Evolutionary conservation across 1,140 invertebrate species (phyloP).

Genomic region (Laupala kohalensis): DNA sequence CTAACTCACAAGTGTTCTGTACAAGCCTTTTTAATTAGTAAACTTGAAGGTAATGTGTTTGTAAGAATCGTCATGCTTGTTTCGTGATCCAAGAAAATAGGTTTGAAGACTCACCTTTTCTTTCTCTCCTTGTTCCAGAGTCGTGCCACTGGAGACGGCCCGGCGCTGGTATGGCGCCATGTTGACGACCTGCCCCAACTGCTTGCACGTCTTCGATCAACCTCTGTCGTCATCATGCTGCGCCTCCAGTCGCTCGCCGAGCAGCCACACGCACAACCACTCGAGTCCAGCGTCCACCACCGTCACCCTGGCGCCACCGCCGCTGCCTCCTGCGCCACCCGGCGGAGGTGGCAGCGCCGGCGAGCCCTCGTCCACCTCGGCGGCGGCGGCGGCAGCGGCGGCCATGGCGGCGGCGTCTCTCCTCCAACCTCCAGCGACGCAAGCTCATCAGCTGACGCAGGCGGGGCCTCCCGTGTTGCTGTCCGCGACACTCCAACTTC

Average conservation of each 20-base stretch:
- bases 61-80: too few species aligned
- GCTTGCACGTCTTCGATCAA: slow-evolving; percentile 39
- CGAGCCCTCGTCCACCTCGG: slow-evolving; percentile 25
- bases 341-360: background rate
- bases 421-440: too few species aligned
- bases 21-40: too few species aligned
- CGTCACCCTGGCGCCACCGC: too few species aligned
- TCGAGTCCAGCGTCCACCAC: too few species aligned
- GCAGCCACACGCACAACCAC: background rate
- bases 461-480: slow-evolving; percentile 7
- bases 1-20: too few species aligned
- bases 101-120: too few species aligned
- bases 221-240: background rate
- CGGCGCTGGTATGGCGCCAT: slow-evolving; percentile 9
- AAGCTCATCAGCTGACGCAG: slow-evolving; percentile 26
- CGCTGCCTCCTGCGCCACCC: too few species aligned
- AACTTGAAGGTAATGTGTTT: too few species aligned
- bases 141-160: background rate
- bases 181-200: slow-evolving; percentile 39
- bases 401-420: too few species aligned
- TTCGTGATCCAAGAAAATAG: too few species aligned
- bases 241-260: slow-evolving; percentile 15
- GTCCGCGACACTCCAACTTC: background rate
- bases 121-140: background rate
- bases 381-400: slow-evolving; percentile 27